Evolutionary conservation across 2,113 vertebrate species (phyloP), one percentile per base, ranked within the genome.

Genomic region (Spea bombifrons): DNA sequence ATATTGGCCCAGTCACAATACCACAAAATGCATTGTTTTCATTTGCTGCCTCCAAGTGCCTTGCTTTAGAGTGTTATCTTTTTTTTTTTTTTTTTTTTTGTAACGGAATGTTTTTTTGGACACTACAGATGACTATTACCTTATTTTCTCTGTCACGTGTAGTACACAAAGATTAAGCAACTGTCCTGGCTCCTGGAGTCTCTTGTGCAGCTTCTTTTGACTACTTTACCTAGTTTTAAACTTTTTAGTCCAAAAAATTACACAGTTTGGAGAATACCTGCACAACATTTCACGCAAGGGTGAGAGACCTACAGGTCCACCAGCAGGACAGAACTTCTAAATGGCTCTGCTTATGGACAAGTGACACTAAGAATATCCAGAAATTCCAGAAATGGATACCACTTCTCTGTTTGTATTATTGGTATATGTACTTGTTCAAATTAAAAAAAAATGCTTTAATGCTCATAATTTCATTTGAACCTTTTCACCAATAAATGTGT

Each of bases 401-500:
- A 68, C 64, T 64, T 9, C 44, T 45, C 10, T 57, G 71, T 66
- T 5, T 71, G 16, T 17, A 52, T 73, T 71, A 13, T 67, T 71
- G 61, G 65, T 74, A 64, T 45, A 44, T 74, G 13, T 73, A 74
- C 12, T 12, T 49, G 45, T 7, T 16, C 13, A 15, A 55, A 47
- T 8, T 48, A 59, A 48, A 66, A 49, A 30, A 71, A 66, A 50
- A 57, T 80, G 77, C 70, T 80, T 57, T 73, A 74, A 53, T 50
- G 53, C 52, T 61, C 13, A 72, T 80, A 15, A 59, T 74, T 66
- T 15, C 70, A 53, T 79, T 74, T 80, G 78, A 74, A 71, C 71
- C 71, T 74, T 74, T 80, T 49, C 71, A 80, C 53, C 68, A 78
- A 71, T 77, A 77, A 77, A 77, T 77, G 53, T 70, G 50, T 77